A percentile compares a stretch with the other conserved stretches of the same genome.
These are phyloP conservation scores for Glareola pratincola DNA, from an alignment of 2,113 vertebrate species.

Conservation along the genomic window DNA sequence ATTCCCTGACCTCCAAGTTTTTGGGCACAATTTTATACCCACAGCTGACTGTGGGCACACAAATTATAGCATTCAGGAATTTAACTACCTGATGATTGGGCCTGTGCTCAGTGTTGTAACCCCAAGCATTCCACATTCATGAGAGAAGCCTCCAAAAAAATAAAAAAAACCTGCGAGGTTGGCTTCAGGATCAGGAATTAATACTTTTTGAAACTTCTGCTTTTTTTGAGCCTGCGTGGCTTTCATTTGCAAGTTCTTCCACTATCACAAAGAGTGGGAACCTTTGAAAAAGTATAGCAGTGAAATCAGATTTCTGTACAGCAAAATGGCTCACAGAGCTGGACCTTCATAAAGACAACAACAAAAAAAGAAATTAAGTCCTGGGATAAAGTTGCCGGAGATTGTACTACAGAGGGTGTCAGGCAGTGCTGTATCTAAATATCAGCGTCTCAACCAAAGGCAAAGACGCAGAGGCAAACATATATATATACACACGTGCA, in stretches of 20 bases:
- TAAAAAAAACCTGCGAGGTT: not conserved
- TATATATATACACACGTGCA: not conserved
- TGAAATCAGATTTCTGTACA: not conserved
- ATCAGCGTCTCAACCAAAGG: not conserved
- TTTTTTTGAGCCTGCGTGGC: not conserved
- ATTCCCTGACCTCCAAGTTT: constrained; percentile 47
- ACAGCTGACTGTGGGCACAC: constrained; percentile 59
- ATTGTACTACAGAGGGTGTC: not conserved
- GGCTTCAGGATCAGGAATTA: constrained; percentile 23
- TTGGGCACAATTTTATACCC: constrained; percentile 55
- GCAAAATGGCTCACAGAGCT: not conserved
- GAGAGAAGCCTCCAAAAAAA: constrained; percentile 28
- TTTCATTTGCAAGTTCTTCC: constrained; percentile 2
- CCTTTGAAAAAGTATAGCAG: not conserved
- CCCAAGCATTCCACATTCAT: constrained; percentile 62
- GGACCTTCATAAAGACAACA: not conserved
- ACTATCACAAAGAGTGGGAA: not conserved
- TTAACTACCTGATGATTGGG: constrained; percentile 67
- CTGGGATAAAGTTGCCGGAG: not conserved
- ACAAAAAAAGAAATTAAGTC: not conserved
- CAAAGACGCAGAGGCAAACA: not conserved
- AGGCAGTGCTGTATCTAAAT: not conserved
- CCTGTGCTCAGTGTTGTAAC: constrained; percentile 37
- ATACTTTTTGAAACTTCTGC: constrained; percentile 4
- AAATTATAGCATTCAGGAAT: constrained; percentile 62